Conservation (phyloP, 2,888 invertebrate genomes). For the Cantharis lateralis region DNA sequence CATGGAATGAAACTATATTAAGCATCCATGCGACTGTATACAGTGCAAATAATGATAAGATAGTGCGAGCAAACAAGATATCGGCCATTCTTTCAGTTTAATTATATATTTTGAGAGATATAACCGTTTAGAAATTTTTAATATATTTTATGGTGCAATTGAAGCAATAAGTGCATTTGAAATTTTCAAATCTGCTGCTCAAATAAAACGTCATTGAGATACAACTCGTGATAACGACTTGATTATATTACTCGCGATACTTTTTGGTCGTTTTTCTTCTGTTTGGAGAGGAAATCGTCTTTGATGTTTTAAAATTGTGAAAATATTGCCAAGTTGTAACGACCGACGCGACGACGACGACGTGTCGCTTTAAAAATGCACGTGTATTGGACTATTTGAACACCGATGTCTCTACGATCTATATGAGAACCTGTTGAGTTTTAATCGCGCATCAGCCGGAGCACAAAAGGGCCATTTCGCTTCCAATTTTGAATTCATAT, state of each 20-base stretch:
- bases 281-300: neutral
- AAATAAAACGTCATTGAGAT: conserved; percentile 21
- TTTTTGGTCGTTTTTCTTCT: neutral
- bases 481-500: conserved; percentile 2
- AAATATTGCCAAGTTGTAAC: conserved; percentile 25
- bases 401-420: conserved; percentile 9
- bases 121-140: neutral
- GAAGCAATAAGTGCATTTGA: neutral
- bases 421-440: conserved; percentile 3
- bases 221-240: conserved; percentile 5
- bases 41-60: conserved; percentile 1
- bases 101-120: neutral
- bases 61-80: neutral
- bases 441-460: neutral
- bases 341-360: conserved; percentile 21
- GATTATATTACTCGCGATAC: neutral
- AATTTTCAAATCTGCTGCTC: neutral
- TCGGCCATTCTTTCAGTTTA: neutral
- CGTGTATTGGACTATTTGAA: conserved; percentile 22
- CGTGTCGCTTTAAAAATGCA: conserved; percentile 29
- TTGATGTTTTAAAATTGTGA: conserved; percentile 17
- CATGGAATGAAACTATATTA: conserved; percentile 3
- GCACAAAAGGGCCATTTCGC: conserved; percentile 3
- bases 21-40: neutral
- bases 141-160: neutral